phyloP scores from a whole-genome alignment of 2,113 vertebrate species.

The Mobula birostris region DNA sequence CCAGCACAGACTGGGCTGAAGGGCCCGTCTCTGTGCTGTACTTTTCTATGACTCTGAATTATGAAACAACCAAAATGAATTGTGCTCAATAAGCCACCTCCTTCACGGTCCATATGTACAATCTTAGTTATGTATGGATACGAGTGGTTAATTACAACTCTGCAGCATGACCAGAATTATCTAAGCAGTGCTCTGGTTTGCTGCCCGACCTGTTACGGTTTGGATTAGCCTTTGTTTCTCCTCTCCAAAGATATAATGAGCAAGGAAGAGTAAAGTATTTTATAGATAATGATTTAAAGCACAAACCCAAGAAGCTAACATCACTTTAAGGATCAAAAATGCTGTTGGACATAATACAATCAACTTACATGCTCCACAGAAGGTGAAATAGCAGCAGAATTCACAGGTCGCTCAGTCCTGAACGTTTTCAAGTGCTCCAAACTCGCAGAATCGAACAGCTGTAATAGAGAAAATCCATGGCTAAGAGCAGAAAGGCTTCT shows the following conservation, averaged over 20 bases:
- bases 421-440: conserved; percentile 89
- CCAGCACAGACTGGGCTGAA: too few species aligned
- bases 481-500: not conserved
- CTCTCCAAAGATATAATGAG: too few species aligned
- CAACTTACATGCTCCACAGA: conserved; percentile 85
- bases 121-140: too few species aligned
- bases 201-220: not conserved
- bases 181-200: not conserved
- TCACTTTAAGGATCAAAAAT: not conserved
- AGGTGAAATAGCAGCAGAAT: conserved; percentile 90
- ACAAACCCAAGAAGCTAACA: too few species aligned
- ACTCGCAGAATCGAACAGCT: conserved; percentile 81
- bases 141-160: not conserved
- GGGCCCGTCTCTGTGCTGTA: too few species aligned
- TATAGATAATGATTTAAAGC: not conserved
- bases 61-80: not conserved
- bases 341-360: not conserved
- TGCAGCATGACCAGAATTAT: not conserved
- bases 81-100: not conserved
- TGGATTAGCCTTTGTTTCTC: not conserved
- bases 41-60: not conserved
- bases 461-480: not conserved
- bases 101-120: not conserved
- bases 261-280: not conserved
- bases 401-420: conserved; percentile 87